Conservation (phyloP, 2,888 invertebrate species). For the Leucozona laternaria region DNA sequence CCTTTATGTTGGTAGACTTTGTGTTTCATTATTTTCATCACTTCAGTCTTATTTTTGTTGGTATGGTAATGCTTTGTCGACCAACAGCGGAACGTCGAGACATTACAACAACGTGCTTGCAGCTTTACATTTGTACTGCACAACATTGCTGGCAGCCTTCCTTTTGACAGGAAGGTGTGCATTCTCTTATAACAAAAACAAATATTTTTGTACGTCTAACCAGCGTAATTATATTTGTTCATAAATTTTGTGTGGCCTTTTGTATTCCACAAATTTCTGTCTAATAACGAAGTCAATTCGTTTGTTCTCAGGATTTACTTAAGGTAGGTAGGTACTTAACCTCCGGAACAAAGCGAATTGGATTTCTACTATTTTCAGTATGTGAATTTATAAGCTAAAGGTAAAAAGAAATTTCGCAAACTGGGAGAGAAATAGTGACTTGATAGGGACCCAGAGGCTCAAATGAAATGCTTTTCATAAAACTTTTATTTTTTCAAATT, state of each 20-base stretch:
- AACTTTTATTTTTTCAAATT: too few species aligned
- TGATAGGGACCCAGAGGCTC: too few species aligned
- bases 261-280: background rate
- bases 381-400: too few species aligned
- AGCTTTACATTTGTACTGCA: background rate
- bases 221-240: background rate
- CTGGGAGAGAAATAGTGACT: too few species aligned
- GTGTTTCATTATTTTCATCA: background rate
- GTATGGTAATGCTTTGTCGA: conserved; percentile 13
- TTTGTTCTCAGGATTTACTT: background rate
- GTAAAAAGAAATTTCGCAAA: too few species aligned
- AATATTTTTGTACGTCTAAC: background rate
- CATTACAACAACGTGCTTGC: conserved; percentile 50
- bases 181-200: background rate
- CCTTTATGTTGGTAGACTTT: conserved; percentile 20
- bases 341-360: too few species aligned
- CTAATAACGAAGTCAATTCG: background rate
- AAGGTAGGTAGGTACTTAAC: too few species aligned
- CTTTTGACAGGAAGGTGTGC: conserved; percentile 14
- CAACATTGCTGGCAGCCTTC: background rate
- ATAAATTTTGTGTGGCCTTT: background rate
- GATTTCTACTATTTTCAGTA: too few species aligned
- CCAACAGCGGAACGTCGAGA: background rate
- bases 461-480: too few species aligned
- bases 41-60: conserved; percentile 2